Base-by-base conservation (phyloP, 2,888 invertebrate genomes). In the Dendrolimus houi region DNA sequence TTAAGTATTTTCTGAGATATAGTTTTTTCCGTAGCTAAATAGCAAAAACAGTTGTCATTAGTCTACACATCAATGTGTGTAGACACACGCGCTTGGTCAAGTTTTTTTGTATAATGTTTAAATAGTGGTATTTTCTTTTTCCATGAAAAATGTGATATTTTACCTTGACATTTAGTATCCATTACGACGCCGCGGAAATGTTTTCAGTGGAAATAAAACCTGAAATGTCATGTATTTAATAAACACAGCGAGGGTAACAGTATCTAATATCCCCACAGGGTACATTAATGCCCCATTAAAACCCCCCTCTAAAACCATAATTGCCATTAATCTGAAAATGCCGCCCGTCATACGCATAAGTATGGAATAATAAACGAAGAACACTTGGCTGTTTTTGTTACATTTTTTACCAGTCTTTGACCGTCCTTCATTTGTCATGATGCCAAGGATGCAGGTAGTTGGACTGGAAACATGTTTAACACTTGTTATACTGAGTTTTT, bases 261-360 rank as follows among this genome's bases (percentile, higher is more conserved):
- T 62, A 71, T 74, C 69, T 61, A 58, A 57, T 66, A 60, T 68
- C 77, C 80, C 77, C 78, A 69, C 66, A 78, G 80, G 81, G 70
- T 63, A 69, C 61, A 66, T 67, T 78, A 78, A 75, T 75, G 70
- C 65, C 64, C 65, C 62, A 65, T 68, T 66, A 66, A 72, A 75
- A 66, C 47, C 47, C 69, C 62, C 66, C 63, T 67, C 72, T 78
- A 72, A 81, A 77, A 69, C 74, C 75, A 66, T 79, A 81, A 82
- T 74, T 77, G 77, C 70, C 73, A 66, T 69, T 47, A 47, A 47
- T 47, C 47, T 10, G 47, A 47, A 29, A 47, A 47, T 47, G 47
- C 58, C 52, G 61, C 64, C 66, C 65, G 65, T 63, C 60, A 58
- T 55, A 29, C 29, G 29, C 29, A 29, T 29, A 29, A 29, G 29